Base-by-base conservation (phyloP, 1,140 invertebrate genomes). In the Macrotrachela quadricornifera region DNA sequence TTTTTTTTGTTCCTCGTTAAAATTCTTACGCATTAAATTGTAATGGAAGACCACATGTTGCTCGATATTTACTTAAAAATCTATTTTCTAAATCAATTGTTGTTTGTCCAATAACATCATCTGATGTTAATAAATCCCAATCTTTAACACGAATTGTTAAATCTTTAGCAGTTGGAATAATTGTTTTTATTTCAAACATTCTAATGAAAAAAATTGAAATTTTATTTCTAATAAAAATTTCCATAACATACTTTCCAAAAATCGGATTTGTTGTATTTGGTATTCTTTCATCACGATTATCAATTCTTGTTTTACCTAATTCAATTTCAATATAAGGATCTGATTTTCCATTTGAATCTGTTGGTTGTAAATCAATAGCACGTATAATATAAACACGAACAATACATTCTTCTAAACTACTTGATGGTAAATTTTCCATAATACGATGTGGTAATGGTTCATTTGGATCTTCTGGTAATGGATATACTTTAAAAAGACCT, bases 81-180 rank as follows among this genome's bases (percentile, higher is more conserved):
- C 85, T 71, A 71, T 88, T 87, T 70, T 90, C 85, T 16, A 90
- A 71, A 68, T 90, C 85, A 55, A 88, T 82, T 67, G 79, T 83
- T 0, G 84, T 88, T 67, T 87, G 83, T 6, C 85, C 85, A 55
- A 90, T 86, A 56, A 87, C 69, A 66, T 88, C 85, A 67, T 88
- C 84, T 2, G 81, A 77, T 42, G 83, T 81, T 0, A 87, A 75
- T 46, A 86, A 69, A 70, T 90, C 85, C 82, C 83, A 87, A 63
- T 90, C 85, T 18, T 81, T 75, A 36, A 90, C 77, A 69, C 61
- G 49, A n/a, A 72, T 59, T 0, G 54, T 62, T 18, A 72, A 59
- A 59, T 69, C 67, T 56, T 71, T 73, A 49, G 66, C 59, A 1
- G 69, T 52, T 4, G 73, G 73, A 52, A 74, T 57, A 0, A 59